Percentiles rank a stretch among this genome's conserved stretches.
Evolutionary conservation across 2,113 vertebrate species (phyloP).

Genomic region (Psittacula cyanocephala): DNA sequence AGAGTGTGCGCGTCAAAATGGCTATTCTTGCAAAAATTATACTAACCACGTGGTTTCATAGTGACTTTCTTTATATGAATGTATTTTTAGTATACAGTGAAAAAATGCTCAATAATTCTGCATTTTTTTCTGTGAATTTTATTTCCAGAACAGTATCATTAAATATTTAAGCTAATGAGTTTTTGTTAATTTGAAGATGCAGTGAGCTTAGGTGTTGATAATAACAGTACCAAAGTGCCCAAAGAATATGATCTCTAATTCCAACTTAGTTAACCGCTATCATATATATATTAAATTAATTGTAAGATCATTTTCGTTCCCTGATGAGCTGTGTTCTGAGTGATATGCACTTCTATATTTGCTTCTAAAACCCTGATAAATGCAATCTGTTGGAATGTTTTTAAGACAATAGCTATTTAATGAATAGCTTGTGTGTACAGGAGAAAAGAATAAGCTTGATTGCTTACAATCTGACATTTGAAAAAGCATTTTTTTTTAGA

Average conservation of each 20-base stretch:
- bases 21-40: neutral
- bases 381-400: conserved; percentile 46
- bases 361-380: conserved; percentile 27
- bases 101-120: neutral
- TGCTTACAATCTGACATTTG: conserved; percentile 73
- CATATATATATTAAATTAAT: conserved; percentile 34
- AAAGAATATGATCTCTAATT: neutral
- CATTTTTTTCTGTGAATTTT: neutral
- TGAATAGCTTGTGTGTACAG: conserved; percentile 68
- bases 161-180: neutral
- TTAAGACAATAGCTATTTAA: conserved; percentile 76
- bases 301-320: conserved; percentile 4
- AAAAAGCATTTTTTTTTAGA: conserved; percentile 70
- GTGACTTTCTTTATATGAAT: neutral
- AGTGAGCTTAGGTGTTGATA: neutral
- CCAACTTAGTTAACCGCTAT: neutral
- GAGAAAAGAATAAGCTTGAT: conserved; percentile 78
- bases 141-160: neutral
- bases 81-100: neutral
- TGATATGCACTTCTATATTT: neutral
- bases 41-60: neutral
- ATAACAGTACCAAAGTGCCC: neutral
- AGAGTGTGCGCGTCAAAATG: neutral
- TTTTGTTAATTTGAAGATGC: neutral
- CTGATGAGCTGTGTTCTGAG: neutral